These are phyloP conservation scores for Parthenolecanium corni DNA, from an alignment of 2,888 invertebrate species.

Conservation along the genomic window DNA sequence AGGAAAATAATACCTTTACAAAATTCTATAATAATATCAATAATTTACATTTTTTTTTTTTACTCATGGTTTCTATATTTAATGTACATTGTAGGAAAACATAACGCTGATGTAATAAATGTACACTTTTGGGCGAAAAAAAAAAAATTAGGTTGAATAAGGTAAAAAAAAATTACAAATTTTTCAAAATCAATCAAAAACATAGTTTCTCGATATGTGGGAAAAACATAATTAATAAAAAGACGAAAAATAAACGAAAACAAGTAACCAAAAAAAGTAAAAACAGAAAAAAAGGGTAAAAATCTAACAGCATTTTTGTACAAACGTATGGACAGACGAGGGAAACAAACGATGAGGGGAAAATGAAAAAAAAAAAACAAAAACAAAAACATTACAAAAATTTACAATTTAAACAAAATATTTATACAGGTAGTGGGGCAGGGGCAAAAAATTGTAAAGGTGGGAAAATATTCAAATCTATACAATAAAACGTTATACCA, in stretches of 20 bases:
- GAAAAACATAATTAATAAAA: constrained; percentile 6
- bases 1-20: background rate
- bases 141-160: constrained; percentile 8
- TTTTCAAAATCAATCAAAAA: too few species aligned
- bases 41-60: too few species aligned
- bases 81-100: too few species aligned
- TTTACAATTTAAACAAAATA: background rate
- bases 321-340: background rate
- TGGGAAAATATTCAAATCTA: too few species aligned
- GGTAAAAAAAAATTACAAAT: background rate
- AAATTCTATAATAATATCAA: too few species aligned
- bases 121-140: constrained; percentile 3
- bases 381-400: background rate
- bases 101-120: background rate
- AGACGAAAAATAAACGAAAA: constrained; percentile 10
- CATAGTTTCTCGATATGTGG: too few species aligned
- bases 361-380: background rate
- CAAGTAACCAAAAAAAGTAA: constrained; percentile 1
- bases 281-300: background rate
- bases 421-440: background rate
- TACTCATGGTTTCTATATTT: too few species aligned
- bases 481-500: too few species aligned
- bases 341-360: background rate
- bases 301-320: background rate
- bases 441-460: background rate